Evolutionary conservation across 2,888 invertebrate genomes (phyloP).

Genomic region (Xylota segnis): DNA sequence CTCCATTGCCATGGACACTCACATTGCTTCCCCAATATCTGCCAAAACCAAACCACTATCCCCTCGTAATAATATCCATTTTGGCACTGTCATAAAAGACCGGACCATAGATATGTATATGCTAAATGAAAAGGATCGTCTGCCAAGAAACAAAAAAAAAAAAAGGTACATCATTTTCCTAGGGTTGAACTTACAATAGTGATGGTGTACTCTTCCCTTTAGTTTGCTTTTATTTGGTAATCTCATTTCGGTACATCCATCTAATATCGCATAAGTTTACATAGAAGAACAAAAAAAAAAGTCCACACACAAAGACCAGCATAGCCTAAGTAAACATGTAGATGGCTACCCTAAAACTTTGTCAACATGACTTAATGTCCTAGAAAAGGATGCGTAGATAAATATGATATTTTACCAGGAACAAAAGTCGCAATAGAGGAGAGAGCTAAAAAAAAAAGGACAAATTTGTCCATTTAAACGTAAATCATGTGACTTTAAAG

Average conservation of each 20-base stretch:
- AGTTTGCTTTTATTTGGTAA: constrained; percentile 23
- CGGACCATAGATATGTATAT: constrained; percentile 31
- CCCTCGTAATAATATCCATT: constrained; percentile 22
- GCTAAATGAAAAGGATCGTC: constrained; percentile 29
- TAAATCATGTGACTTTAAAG: constrained; percentile 35
- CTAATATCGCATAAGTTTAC: constrained; percentile 46
- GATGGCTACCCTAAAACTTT: constrained; percentile 13
- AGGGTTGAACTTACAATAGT: background rate
- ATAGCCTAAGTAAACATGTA: constrained; percentile 51
- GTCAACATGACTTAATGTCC: constrained; percentile 54
- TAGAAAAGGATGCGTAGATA: constrained; percentile 55
- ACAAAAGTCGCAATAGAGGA: background rate
- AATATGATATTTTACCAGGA: constrained; percentile 45
- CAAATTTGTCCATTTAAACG: constrained; percentile 29
- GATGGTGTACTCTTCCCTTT: background rate
- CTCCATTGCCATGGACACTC: constrained; percentile 21
- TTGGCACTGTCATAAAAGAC: constrained; percentile 31
- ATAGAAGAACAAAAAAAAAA: constrained; percentile 6
- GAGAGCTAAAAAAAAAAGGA: constrained; percentile 7
- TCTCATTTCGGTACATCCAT: constrained; percentile 45
- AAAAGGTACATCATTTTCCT: constrained; percentile 30
- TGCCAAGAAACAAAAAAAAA: constrained; percentile 12
- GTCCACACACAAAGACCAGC: background rate
- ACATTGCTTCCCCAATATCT: background rate
- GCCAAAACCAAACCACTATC: background rate